These are phyloP conservation scores for Limnodromus scolopaceus DNA, from an alignment of 2,797 vertebrate genomes.

Conservation along the genomic window DNA sequence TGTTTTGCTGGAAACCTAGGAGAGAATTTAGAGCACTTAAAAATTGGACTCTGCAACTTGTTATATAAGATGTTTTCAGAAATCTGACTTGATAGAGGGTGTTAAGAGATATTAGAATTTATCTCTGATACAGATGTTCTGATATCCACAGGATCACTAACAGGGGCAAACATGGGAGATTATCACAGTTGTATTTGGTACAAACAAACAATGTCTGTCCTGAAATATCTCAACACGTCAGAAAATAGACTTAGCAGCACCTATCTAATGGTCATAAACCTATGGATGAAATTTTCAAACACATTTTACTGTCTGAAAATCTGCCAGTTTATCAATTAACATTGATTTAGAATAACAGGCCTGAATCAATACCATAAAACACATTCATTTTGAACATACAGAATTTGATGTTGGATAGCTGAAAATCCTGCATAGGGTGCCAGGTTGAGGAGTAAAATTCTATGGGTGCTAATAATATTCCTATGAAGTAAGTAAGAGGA, in stretches of 20 bases:
- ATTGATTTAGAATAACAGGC: not conserved
- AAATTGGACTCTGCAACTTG: not conserved
- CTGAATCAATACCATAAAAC: not conserved
- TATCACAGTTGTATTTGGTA: not conserved
- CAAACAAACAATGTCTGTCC: conserved; percentile 19
- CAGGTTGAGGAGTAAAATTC: not conserved
- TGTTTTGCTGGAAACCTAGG: not conserved
- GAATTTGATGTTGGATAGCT: not conserved
- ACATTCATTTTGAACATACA: not conserved
- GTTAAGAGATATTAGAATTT: not conserved
- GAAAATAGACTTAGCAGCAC: not conserved
- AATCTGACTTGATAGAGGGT: not conserved
- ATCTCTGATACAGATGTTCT: not conserved
- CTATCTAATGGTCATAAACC: not conserved
- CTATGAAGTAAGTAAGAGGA: not conserved
- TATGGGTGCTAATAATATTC: not conserved
- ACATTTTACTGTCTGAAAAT: not conserved
- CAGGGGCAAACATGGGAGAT: not conserved
- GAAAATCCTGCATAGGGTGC: not conserved
- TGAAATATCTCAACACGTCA: not conserved
- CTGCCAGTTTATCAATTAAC: not conserved
- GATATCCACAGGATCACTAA: not conserved
- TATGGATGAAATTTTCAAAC: not conserved
- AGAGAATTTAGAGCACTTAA: not conserved
- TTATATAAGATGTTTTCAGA: not conserved